phyloP scores from a whole-genome alignment of 1,140 invertebrate genomes.

The Steinernema feltiae region DNA sequence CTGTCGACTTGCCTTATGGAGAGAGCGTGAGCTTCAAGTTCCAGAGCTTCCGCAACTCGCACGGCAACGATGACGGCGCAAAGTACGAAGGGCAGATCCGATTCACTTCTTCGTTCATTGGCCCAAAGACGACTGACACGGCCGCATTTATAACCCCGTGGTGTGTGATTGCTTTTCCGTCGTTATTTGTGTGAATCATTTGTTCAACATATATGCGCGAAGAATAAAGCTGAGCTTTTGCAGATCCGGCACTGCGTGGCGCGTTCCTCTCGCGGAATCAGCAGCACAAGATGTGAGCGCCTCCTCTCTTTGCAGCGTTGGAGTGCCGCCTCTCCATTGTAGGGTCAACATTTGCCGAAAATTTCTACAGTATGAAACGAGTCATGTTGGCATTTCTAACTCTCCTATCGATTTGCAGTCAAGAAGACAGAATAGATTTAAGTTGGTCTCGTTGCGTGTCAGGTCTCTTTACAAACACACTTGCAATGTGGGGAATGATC shows the following conservation, averaged over 20 bases:
- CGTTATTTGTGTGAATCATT: too few species aligned
- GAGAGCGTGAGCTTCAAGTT: not conserved
- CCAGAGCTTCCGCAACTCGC: slow-evolving; percentile 3
- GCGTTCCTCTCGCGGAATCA: slow-evolving; percentile 3
- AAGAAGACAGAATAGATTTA: too few species aligned
- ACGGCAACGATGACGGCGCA: not conserved
- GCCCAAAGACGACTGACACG: not conserved
- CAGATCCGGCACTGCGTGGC: not conserved
- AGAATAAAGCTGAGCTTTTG: too few species aligned
- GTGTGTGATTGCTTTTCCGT: too few species aligned
- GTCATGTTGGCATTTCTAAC: slow-evolving; percentile 25
- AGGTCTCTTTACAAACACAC: too few species aligned
- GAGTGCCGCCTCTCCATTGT: slow-evolving; percentile 12
- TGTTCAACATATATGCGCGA: too few species aligned
- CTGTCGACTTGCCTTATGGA: not conserved
- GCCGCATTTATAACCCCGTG: too few species aligned
- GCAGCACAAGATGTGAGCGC: slow-evolving; percentile 10
- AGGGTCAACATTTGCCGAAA: slow-evolving; percentile 55
- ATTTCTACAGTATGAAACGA: slow-evolving; percentile 56
- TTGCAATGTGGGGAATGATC: too few species aligned
- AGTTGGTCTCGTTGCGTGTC: too few species aligned
- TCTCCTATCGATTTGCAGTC: too few species aligned
- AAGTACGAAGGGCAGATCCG: slow-evolving; percentile 2
- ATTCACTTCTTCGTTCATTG: not conserved
- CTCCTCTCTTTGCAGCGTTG: not conserved